Conservation (phyloP, 2,797 vertebrate species). For the Enoplosus armatus region DNA sequence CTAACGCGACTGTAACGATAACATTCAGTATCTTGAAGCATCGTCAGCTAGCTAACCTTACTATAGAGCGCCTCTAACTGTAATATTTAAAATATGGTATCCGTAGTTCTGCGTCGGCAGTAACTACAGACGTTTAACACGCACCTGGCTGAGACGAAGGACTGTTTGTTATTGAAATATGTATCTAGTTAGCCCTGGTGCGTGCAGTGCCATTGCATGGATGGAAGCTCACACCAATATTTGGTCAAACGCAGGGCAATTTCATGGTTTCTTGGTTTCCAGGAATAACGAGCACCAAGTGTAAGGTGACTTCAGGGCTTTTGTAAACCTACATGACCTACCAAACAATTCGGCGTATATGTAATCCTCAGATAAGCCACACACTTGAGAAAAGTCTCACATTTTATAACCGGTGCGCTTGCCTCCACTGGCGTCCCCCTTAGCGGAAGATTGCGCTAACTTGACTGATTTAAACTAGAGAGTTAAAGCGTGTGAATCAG, state of each 20-base stretch:
- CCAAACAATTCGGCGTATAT: neutral
- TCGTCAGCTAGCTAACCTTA: neutral
- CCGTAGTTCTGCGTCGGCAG: too few species aligned
- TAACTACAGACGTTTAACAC: neutral
- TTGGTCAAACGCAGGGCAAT: neutral
- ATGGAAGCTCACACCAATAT: neutral
- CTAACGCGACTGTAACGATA: too few species aligned
- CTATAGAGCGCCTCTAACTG: too few species aligned
- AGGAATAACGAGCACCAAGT: neutral
- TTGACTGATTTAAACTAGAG: too few species aligned
- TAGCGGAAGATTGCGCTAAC: neutral
- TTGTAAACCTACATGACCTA: neutral
- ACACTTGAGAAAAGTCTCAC: rapidly evolving
- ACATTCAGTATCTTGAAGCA: neutral
- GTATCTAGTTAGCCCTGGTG: neutral
- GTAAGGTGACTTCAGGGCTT: neutral
- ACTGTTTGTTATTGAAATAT: neutral
- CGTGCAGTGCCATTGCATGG: too few species aligned
- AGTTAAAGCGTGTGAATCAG: neutral
- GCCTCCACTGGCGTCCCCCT: too few species aligned
- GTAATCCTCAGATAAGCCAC: neutral
- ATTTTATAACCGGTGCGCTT: neutral
- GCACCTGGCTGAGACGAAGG: neutral
- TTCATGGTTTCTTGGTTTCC: neutral
- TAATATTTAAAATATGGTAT: neutral